These are phyloP conservation scores for Caenorhabditis sp. DNA, from an alignment of 2,888 invertebrate genomes.

Conservation along the genomic window DNA sequence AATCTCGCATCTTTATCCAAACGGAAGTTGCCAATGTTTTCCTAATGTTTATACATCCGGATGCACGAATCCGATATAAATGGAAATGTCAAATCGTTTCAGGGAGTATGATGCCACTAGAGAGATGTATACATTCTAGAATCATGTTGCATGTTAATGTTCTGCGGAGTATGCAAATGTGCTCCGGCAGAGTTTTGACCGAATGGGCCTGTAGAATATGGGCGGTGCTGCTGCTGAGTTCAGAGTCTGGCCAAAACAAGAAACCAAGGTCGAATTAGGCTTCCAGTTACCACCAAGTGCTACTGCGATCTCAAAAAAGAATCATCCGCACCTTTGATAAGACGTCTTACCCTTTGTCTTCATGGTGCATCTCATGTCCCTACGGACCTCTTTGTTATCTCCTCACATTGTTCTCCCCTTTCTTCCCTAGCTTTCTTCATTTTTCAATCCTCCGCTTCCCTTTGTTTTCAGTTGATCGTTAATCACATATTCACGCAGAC, in stretches of 20 bases:
- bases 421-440: neutral
- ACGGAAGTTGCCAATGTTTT: conserved; percentile 3
- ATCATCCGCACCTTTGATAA: too few species aligned
- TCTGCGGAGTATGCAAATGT: neutral
- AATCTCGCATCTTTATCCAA: too few species aligned
- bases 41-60: neutral
- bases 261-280: too few species aligned
- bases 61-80: neutral
- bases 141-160: neutral
- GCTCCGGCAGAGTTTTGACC: neutral
- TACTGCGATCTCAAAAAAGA: neutral
- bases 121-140: neutral
- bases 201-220: neutral
- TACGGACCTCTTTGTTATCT: neutral
- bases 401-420: neutral
- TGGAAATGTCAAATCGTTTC: conserved; percentile 2
- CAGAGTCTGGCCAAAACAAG: too few species aligned
- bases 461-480: conserved; percentile 25
- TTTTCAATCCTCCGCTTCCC: neutral
- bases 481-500: conserved; percentile 36
- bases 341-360: neutral
- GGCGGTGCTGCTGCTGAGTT: too few species aligned
- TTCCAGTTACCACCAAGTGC: too few species aligned
- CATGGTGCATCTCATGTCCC: neutral
- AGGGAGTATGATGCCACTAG: neutral